Evolutionary conservation across 2,113 vertebrate species (phyloP), one percentile per base, ranked within the genome.

Genomic region (human): DNA sequence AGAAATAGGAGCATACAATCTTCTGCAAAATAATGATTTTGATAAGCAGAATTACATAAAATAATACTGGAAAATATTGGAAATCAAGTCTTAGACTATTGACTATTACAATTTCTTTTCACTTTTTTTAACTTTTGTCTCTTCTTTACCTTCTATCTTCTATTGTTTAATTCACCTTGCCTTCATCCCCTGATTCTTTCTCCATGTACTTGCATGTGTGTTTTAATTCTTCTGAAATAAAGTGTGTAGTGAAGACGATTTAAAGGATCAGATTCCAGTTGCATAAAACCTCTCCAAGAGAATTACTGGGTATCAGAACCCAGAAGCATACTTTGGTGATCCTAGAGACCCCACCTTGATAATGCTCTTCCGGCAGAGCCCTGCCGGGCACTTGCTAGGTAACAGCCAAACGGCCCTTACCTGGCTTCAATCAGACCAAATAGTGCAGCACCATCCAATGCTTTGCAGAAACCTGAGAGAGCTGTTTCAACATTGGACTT

Each of bases 141-240:
- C 27, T 91, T 93, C 18, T 35, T 30, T 76, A 4, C 23, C 23
- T 78, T 50, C 25, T 16, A 6, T 55, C 27, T 95, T 84, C 52
- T 50, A 59, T 40, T 90, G 16, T 68, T 95, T 66, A 52, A 88
- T 94, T 89, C 10, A 82, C 13, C 6, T 84, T 40, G 18, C 13
- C n/a, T 1, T 93, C 52, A 48, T 14, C 52, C 52, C 68, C 7
- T 64, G 27, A 81, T 90, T 81, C 35, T 79, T 86, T 66, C 27
- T 72, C 16, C 16, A 16, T 18, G 30, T 17, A 32, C 8, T 32
- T 57, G 5, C 68, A 2, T 64, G 6, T 61, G 14, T 73, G 3
- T 45, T 59, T 89, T 80, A 64, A 45, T 64, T 59, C 16, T 35
- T 76, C 45, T 95, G 40, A 76, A 96, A 80, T 81, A 40, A 66